phyloP scores from a whole-genome alignment of 2,888 invertebrate species.

The Tenodera sinensis region DNA sequence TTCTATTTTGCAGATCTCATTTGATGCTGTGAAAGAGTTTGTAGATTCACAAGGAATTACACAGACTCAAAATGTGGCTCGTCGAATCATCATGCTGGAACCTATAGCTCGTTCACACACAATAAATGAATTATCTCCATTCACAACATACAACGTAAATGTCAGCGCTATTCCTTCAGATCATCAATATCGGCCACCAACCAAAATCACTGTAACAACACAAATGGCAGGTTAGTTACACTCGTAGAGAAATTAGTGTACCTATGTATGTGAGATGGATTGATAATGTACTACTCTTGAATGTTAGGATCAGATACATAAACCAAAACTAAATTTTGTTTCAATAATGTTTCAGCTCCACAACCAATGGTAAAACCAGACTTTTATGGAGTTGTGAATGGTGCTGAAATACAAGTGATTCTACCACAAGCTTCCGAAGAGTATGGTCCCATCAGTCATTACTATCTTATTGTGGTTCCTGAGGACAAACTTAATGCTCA shows the following conservation, averaged over 20 bases:
- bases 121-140: conserved; percentile 85
- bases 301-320: neutral
- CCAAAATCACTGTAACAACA: conserved; percentile 89
- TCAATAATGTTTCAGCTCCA: conserved; percentile 55
- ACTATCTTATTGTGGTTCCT: conserved; percentile 93
- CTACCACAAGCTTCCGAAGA: conserved; percentile 95
- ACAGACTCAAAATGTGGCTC: conserved; percentile 77
- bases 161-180: conserved; percentile 86
- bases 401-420: conserved; percentile 80
- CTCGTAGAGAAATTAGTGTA: neutral
- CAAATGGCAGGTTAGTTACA: conserved; percentile 72
- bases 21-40: conserved; percentile 89
- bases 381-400: conserved; percentile 85
- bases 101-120: conserved; percentile 68
- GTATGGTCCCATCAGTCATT: conserved; percentile 96
- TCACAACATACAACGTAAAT: conserved; percentile 91
- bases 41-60: conserved; percentile 91
- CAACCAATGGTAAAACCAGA: conserved; percentile 95
- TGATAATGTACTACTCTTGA: neutral
- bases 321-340: neutral
- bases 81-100: conserved; percentile 67
- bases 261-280: neutral
- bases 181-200: conserved; percentile 79
- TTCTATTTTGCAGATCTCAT: conserved; percentile 59
- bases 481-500: conserved; percentile 73